A percentile compares a stretch with the other conserved stretches of the same genome.
These are phyloP conservation scores for Tinamus major DNA, from an alignment of 2,797 vertebrate species.

Conservation along the genomic window DNA sequence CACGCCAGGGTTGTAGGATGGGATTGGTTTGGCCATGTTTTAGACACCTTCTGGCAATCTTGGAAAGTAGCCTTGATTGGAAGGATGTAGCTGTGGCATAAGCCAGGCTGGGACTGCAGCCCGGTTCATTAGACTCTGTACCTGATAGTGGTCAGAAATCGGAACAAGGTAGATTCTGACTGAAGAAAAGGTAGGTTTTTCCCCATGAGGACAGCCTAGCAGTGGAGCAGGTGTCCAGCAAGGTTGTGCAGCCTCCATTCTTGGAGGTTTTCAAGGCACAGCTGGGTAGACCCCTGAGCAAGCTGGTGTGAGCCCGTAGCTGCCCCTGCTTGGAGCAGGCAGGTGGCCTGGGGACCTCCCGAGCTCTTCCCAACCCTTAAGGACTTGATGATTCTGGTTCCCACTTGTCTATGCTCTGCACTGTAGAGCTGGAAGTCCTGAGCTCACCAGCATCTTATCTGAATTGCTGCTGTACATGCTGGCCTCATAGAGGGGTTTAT, in stretches of 20 bases:
- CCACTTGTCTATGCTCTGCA: no score
- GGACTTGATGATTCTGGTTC: no score
- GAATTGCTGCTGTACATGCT: rapidly evolving
- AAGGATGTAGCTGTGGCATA: background rate
- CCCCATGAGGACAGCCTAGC: rapidly evolving
- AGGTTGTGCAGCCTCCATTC: background rate
- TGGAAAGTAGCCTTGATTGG: background rate
- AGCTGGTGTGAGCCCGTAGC: background rate
- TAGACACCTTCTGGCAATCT: background rate
- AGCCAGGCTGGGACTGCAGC: background rate
- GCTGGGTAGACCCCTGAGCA: rapidly evolving
- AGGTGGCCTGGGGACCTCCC: no score
- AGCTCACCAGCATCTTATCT: rapidly evolving
- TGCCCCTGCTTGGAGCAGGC: no score
- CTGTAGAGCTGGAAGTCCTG: background rate
- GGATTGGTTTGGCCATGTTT: rapidly evolving
- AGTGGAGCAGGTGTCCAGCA: background rate
- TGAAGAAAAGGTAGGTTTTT: background rate
- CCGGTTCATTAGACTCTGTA: rapidly evolving
- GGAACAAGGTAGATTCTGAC: background rate
- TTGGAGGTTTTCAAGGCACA: background rate
- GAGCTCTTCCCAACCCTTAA: no score
- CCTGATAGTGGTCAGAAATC: background rate
- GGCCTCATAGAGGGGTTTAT: rapidly evolving
- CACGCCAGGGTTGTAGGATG: rapidly evolving